These are phyloP conservation scores for Nothocercus nigrocapillus DNA, from an alignment of 2,113 vertebrate genomes.

Conservation along the genomic window DNA sequence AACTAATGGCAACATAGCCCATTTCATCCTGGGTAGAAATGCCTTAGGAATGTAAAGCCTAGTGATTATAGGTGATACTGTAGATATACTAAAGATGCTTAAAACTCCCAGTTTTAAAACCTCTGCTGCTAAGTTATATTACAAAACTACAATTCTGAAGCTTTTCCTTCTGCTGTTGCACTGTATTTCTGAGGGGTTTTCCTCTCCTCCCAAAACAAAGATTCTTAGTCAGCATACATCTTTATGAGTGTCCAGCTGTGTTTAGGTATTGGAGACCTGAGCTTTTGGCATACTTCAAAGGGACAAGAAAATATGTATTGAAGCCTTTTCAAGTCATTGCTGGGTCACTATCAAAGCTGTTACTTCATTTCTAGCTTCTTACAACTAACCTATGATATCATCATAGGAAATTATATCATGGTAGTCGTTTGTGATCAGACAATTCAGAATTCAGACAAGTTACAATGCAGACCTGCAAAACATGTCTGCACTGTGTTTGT, in stretches of 20 bases:
- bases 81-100: neutral
- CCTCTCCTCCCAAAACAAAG: neutral
- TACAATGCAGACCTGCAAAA: neutral
- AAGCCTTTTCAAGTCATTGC: neutral
- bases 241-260: slow-evolving; percentile 45
- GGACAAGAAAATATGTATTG: slow-evolving; percentile 46
- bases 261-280: slow-evolving; percentile 45
- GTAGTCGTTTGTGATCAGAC: slow-evolving; percentile 23
- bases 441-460: slow-evolving; percentile 5
- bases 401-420: slow-evolving; percentile 44
- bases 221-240: neutral
- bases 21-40: neutral
- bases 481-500: neutral
- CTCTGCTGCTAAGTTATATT: neutral
- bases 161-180: neutral
- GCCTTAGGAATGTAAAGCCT: neutral
- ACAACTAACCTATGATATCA: slow-evolving; percentile 50
- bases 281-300: slow-evolving; percentile 55
- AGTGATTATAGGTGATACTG: neutral
- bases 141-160: neutral
- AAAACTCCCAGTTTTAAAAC: neutral
- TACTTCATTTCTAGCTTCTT: slow-evolving; percentile 54
- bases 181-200: slow-evolving; percentile 19
- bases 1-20: neutral
- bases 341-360: slow-evolving; percentile 18